phyloP scores from a whole-genome alignment of 2,888 invertebrate genomes.

The Apodemia duryi region DNA sequence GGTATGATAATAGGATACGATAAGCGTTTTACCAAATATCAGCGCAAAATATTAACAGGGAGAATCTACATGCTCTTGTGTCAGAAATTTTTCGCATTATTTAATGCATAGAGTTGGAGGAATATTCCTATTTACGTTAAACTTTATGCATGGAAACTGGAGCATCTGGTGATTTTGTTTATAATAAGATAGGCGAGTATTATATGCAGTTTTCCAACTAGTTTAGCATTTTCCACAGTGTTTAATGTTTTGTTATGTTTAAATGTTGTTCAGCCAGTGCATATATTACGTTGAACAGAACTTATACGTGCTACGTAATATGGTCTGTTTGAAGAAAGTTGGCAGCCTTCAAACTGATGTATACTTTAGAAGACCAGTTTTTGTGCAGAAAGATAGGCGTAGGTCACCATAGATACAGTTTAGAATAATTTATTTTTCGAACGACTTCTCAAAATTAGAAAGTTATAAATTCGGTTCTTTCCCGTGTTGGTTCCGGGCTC shows the following conservation, averaged over 20 bases:
- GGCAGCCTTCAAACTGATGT: too few relatives aligned
- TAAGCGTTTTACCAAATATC: background rate
- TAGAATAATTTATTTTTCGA: too few relatives aligned
- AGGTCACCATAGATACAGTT: too few relatives aligned
- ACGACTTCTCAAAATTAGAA: too few relatives aligned
- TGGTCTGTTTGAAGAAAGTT: too few relatives aligned
- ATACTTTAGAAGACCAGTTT: too few relatives aligned
- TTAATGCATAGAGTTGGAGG: constrained; percentile 6
- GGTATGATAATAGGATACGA: background rate
- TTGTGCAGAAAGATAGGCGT: too few relatives aligned
- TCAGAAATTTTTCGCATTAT: constrained; percentile 11
- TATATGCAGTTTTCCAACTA: constrained; percentile 7
- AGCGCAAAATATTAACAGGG: background rate
- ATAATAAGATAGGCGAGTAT: background rate
- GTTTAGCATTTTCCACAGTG: constrained; percentile 3
- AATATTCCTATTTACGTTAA: constrained; percentile 6
- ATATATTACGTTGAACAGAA: background rate
- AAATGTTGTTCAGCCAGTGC: background rate
- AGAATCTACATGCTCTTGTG: background rate
- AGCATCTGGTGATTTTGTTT: constrained; percentile 12
- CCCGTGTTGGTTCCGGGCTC: too few relatives aligned
- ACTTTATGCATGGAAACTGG: constrained; percentile 9
- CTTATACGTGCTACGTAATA: background rate
- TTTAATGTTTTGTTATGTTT: background rate
- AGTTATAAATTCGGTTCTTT: too few relatives aligned